Percentiles rank a stretch among this genome's conserved stretches.
Evolutionary conservation across 2,113 vertebrate species (phyloP).

Genomic region (Odobenus rosmarus): DNA sequence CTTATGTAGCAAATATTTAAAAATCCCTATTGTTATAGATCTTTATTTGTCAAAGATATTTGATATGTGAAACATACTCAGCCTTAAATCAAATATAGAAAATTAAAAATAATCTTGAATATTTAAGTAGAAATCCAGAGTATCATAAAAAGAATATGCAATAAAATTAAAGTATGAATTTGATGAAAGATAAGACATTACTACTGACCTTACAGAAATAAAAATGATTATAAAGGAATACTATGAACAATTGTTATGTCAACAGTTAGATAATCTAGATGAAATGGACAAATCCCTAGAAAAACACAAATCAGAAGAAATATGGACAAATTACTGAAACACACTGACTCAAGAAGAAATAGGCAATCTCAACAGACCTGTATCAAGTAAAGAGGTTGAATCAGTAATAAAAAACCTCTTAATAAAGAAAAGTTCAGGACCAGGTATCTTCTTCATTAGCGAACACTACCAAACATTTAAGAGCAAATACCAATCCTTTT

Average conservation of each 20-base stretch:
- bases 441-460: neutral
- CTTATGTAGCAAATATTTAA: conserved; percentile 17
- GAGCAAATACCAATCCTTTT: neutral
- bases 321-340: no score
- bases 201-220: neutral
- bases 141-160: neutral
- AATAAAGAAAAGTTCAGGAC: neutral
- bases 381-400: neutral
- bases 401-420: neutral
- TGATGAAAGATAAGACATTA: neutral
- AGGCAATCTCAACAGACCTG: neutral
- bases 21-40: neutral
- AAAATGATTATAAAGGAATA: neutral
- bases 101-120: conserved; percentile 26
- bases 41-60: neutral
- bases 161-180: neutral
- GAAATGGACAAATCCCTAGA: neutral
- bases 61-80: neutral
- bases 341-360: conserved; percentile 38
- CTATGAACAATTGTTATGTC: neutral
- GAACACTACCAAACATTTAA: neutral
- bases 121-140: neutral
- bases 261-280: neutral
- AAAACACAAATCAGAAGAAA: neutral
- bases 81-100: neutral